phyloP scores from a whole-genome alignment of 2,113 vertebrate species.

The Papio anubis region DNA sequence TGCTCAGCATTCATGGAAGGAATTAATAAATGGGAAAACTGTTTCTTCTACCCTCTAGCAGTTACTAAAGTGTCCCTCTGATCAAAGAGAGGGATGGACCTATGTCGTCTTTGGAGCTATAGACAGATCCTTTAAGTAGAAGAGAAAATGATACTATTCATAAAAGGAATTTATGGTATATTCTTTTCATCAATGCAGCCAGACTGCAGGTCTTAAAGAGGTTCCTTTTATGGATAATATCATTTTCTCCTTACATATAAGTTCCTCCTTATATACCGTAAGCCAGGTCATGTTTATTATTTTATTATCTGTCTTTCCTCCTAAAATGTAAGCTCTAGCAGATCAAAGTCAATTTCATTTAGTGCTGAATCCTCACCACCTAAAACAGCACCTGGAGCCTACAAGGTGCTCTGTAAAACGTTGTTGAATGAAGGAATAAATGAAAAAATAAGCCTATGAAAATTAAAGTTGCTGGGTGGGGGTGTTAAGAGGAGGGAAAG shows the following conservation, averaged over 20 bases:
- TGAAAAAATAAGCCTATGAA: not conserved
- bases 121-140: not conserved
- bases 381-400: not conserved
- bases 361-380: not conserved
- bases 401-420: not conserved
- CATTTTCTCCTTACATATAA: too few species aligned
- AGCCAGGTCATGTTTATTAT: not conserved
- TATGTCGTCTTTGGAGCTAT: not conserved
- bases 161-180: not conserved
- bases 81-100: not conserved
- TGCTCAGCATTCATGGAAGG: not conserved
- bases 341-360: not conserved
- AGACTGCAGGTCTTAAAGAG: not conserved
- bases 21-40: not conserved
- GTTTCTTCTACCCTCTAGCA: not conserved
- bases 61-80: not conserved
- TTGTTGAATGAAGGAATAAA: not conserved
- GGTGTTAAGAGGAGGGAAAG: not conserved
- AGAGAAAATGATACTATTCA: not conserved
- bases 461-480: not conserved
- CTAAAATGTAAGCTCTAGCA: not conserved
- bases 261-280: not conserved
- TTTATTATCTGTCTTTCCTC: conserved; percentile 8
- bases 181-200: not conserved
- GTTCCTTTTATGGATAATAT: too few species aligned